phyloP scores from a whole-genome alignment of 2,888 invertebrate genomes.

The Sthenelais limicola region DNA sequence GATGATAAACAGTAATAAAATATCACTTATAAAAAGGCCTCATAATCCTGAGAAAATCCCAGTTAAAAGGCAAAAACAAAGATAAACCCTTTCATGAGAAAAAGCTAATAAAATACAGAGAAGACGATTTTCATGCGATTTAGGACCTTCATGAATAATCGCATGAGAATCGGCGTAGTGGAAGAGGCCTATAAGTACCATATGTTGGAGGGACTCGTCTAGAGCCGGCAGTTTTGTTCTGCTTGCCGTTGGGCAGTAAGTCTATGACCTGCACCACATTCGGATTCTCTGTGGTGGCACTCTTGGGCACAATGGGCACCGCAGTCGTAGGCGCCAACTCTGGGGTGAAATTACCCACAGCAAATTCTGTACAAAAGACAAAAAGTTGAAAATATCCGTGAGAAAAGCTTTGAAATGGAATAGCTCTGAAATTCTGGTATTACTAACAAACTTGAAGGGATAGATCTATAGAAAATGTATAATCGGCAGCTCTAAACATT shows the following conservation, averaged over 20 bases:
- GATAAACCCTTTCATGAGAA: constrained; percentile 6
- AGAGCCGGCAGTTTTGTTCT: constrained; percentile 30
- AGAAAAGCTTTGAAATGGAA: too few relatives aligned
- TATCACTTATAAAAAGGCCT: background rate
- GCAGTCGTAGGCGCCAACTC: constrained; percentile 54
- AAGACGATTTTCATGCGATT: too few relatives aligned
- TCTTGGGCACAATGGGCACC: constrained; percentile 44
- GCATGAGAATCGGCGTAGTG: too few relatives aligned
- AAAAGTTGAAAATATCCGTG: too few relatives aligned
- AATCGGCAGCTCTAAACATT: too few relatives aligned
- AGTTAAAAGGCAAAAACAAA: background rate
- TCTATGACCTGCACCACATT: constrained; percentile 29
- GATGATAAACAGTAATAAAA: too few relatives aligned
- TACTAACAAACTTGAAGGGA: too few relatives aligned
- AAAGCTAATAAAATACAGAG: too few relatives aligned
- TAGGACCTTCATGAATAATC: too few relatives aligned
- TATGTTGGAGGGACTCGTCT: constrained; percentile 21
- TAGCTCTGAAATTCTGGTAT: too few relatives aligned
- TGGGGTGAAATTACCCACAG: constrained; percentile 43
- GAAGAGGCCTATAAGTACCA: background rate
- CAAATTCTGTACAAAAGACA: constrained; percentile 75
- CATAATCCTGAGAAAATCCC: background rate
- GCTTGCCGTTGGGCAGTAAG: constrained; percentile 22
- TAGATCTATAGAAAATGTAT: too few relatives aligned
- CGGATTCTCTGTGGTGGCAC: background rate